A percentile compares a stretch with the other conserved stretches of the same genome.
Conservation (phyloP, 1,140 invertebrate genomes). For the Glossosoma conforme region DNA sequence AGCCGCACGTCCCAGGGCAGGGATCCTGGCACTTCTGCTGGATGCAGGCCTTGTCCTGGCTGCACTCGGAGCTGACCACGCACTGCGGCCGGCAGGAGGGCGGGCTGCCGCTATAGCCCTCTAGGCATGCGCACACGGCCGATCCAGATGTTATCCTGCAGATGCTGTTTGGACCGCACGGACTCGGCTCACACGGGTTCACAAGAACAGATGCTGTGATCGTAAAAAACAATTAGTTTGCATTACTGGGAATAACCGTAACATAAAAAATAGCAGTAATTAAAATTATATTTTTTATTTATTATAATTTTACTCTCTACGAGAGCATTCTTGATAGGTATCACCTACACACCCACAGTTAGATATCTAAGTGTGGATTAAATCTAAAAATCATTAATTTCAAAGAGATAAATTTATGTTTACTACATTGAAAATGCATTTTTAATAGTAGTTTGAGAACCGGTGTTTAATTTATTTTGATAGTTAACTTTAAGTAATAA, state of each 20-base stretch:
- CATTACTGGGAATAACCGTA: no score
- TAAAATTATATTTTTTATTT: no score
- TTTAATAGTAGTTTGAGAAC: no score
- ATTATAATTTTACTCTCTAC: no score
- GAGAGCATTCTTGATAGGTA: no score
- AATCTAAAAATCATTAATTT: no score
- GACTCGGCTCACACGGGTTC: conserved; percentile 73
- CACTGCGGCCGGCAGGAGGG: conserved; percentile 76
- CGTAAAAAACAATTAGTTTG: conserved; percentile 2
- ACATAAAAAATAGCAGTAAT: conserved; percentile 29
- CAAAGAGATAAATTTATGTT: no score
- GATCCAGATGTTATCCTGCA: conserved; percentile 65
- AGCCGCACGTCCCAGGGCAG: conserved; percentile 72
- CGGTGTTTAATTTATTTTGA: neutral
- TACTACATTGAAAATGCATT: no score
- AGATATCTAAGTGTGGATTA: no score
- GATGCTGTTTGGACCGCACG: conserved; percentile 75
- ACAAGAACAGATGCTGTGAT: conserved; percentile 38
- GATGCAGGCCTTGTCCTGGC: conserved; percentile 67
- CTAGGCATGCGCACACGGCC: conserved; percentile 73
- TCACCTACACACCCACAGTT: no score
- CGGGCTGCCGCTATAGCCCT: conserved; percentile 70
- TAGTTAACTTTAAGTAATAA: neutral
- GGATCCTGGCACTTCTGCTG: conserved; percentile 77
- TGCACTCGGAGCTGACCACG: conserved; percentile 72